Percentiles rank a stretch among this genome's conserved stretches.
These are phyloP conservation scores for Prionailurus bengalensis DNA, from an alignment of 2,113 vertebrate genomes.

Conservation along the genomic window DNA sequence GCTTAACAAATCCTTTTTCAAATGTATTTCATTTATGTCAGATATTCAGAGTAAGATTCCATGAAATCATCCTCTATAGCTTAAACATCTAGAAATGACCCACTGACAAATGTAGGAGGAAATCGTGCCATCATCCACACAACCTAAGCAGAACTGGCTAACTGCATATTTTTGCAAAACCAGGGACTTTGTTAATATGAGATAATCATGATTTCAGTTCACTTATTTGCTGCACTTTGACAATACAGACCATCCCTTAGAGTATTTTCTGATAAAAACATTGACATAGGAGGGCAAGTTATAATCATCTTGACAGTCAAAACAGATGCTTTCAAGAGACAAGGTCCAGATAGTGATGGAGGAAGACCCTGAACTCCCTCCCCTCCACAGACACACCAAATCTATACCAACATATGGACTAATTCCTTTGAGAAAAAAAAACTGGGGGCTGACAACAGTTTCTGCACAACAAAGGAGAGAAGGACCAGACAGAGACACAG, in stretches of 20 bases:
- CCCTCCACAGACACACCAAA: background rate
- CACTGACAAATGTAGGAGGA: background rate
- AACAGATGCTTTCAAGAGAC: background rate
- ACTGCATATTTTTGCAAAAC: background rate
- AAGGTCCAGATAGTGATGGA: background rate
- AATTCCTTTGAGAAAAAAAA: background rate
- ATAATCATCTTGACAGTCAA: background rate
- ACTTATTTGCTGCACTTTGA: background rate
- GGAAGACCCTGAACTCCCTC: background rate
- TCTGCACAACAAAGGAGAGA: background rate
- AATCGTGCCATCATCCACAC: background rate
- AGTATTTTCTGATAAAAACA: slow-evolving; percentile 31
- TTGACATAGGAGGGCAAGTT: background rate
- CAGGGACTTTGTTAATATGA: slow-evolving; percentile 12
- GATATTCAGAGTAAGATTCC: slow-evolving; percentile 30
- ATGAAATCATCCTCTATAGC: background rate
- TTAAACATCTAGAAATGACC: background rate
- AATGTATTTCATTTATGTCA: background rate
- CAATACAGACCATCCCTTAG: background rate
- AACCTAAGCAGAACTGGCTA: background rate
- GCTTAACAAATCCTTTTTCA: background rate
- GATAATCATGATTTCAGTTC: background rate
- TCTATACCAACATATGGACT: background rate
- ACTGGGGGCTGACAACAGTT: background rate
- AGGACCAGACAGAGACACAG: background rate